A percentile compares a stretch with the other conserved stretches of the same genome.
phyloP scores from a whole-genome alignment of 2,797 vertebrate genomes.

The Bradypodion pumilum region DNA sequence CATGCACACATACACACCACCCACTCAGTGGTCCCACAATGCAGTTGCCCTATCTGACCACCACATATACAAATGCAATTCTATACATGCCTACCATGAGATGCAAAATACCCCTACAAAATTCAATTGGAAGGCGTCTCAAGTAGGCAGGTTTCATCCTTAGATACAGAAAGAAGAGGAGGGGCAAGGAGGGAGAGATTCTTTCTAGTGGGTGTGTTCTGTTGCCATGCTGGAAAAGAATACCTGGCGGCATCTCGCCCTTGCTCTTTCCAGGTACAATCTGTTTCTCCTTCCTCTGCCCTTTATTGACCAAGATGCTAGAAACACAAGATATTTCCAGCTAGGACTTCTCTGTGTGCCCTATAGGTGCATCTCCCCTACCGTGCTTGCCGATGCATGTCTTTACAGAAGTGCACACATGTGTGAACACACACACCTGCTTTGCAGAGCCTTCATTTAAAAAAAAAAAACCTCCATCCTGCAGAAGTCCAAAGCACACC shows the following conservation, averaged over 20 bases:
- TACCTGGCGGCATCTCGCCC: neutral
- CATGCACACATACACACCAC: no score
- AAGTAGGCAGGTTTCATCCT: neutral
- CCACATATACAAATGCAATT: neutral
- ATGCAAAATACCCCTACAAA: neutral
- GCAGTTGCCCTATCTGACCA: neutral
- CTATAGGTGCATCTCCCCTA: neutral
- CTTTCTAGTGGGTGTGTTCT: slow-evolving; percentile 31
- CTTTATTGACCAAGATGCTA: neutral
- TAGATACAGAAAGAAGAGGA: neutral
- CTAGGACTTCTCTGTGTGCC: neutral
- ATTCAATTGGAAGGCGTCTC: neutral
- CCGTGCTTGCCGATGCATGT: neutral
- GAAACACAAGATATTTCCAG: neutral
- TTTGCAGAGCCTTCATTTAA: slow-evolving; percentile 9
- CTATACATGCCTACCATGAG: neutral
- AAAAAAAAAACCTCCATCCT: neutral
- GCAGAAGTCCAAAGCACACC: neutral
- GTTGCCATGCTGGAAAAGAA: slow-evolving; percentile 4
- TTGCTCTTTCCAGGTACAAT: neutral
- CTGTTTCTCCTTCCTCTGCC: neutral
- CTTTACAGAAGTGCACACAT: neutral
- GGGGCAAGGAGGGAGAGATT: neutral
- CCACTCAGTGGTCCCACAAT: neutral
- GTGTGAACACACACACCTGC: neutral